Percentiles rank a stretch among this genome's conserved stretches.
phyloP scores from a whole-genome alignment of 2,888 invertebrate species.

The Meloe dianella region DNA sequence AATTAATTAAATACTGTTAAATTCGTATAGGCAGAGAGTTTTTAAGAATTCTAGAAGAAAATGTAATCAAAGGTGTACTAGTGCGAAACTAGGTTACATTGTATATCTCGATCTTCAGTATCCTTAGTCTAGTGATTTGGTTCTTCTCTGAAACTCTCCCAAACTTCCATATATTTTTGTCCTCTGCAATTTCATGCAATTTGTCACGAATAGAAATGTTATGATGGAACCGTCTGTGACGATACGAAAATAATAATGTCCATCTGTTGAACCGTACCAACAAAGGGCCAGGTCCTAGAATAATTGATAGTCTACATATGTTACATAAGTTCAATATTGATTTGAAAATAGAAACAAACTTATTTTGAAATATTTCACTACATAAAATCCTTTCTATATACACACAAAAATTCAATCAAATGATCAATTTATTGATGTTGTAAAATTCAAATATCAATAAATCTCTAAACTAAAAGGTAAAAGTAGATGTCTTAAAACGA shows the following conservation, averaged over 20 bases:
- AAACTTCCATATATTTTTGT: background rate
- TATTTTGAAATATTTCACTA: background rate
- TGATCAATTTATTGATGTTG: constrained; percentile 24
- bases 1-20: background rate
- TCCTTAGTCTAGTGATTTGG: background rate
- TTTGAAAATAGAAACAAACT: background rate
- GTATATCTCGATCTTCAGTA: background rate
- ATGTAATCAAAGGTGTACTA: background rate
- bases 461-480: constrained; percentile 2
- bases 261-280: background rate
- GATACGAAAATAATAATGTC: constrained; percentile 7
- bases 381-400: no score
- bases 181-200: background rate
- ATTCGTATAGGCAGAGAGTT: background rate
- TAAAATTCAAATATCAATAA: constrained; percentile 29
- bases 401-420: no score
- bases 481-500: no score
- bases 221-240: background rate
- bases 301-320: constrained; percentile 3
- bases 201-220: background rate
- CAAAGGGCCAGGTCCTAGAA: background rate
- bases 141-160: background rate
- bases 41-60: background rate
- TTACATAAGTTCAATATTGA: background rate
- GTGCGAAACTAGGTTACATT: background rate